phyloP scores from a whole-genome alignment of 2,113 vertebrate species.

The Hystrix brachyura region DNA sequence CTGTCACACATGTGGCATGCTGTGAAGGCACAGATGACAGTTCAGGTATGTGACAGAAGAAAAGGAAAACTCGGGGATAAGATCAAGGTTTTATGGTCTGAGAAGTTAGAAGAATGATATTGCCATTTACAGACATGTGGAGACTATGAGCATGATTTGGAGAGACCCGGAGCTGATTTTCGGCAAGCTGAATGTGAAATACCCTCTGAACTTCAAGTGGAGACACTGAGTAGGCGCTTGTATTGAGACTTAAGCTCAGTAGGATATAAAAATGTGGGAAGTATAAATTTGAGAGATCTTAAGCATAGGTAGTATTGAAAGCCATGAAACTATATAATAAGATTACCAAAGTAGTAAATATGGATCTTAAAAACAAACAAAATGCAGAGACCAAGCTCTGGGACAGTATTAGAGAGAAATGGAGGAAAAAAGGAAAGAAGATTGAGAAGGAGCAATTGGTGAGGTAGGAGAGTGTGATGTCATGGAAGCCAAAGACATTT shows the following conservation, averaged over 20 bases:
- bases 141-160: neutral
- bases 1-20: neutral
- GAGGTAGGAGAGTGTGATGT: neutral
- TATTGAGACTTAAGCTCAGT: neutral
- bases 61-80: neutral
- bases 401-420: neutral
- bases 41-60: neutral
- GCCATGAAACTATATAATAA: neutral
- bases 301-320: neutral
- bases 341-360: neutral
- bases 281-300: neutral
- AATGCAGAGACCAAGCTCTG: neutral
- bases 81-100: neutral
- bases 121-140: neutral
- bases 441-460: neutral
- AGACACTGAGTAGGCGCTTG: neutral
- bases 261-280: neutral
- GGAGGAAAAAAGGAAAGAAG: neutral
- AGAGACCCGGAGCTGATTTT: neutral
- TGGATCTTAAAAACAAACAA: neutral
- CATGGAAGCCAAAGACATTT: neutral
- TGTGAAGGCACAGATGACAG: neutral
- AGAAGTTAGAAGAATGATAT: neutral
- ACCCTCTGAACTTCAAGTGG: neutral
- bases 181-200: neutral